Base-by-base conservation (phyloP, 64 coral and sea anemone species). In the Montipora foliosa region DNA sequence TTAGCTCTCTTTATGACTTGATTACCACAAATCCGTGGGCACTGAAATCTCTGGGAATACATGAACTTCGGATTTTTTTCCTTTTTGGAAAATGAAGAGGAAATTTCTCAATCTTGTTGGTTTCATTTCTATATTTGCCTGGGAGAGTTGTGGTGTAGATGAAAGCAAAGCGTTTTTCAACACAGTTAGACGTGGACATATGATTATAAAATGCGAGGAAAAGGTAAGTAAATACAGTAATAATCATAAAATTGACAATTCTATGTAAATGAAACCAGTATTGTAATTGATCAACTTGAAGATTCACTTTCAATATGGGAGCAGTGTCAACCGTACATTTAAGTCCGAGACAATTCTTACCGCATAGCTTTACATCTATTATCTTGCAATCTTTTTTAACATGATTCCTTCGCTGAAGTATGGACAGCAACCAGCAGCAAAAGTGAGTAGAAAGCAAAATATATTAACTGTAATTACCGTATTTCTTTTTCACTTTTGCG, bases 171-270 rank as follows among this genome's bases (percentile, higher is more conserved):
- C 8, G 5, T 86, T 46, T 61, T 25, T 25, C 12, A 25, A 60
- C 14, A 4, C 3, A n/a, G 82, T 86, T 0, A 69, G 21, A 45
- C 45, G 45, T 21, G 82, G 64, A 86, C 62, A 70, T 22, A 13
- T 71, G 62, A 71, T 21, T 5, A 50, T 86, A 71, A 86, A 86
- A 86, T 86, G 82, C 66, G 82, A 86, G 46, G 4, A 86, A 50
- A 86, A 71, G 66, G 82, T 86, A 50, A 1, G 82, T 83, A 8
- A 3, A 16, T 5, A n/a, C 6, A 20, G 49, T 48, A 19, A 10
- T 61, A 15, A 61, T 44, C 68, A 71, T 19, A 0, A n/a, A 24
- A n/a, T 4, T 16, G 17, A 4, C n/a, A n/a, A 19, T 21, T 24
- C 14, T 19, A 12, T 67, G 8, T 12, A 57, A 29, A 29, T 29